Base-by-base conservation (phyloP, 2,797 vertebrate species). In the Enteromius argenteus region DNA sequence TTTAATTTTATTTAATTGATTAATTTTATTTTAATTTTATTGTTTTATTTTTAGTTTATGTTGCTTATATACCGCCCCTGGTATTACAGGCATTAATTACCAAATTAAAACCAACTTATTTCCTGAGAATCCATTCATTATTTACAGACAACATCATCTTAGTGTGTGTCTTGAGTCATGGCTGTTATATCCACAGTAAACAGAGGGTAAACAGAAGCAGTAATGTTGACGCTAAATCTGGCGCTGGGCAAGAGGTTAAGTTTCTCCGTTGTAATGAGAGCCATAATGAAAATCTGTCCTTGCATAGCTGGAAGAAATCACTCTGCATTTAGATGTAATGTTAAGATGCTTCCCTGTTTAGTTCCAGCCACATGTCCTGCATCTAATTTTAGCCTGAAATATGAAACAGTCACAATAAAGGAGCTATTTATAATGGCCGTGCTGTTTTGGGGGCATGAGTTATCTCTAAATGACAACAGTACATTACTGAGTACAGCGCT, bases 191-290 rank as follows among this genome's bases (percentile, higher is more conserved):
- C 42, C 15, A 53, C 35, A n/a, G 23, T 77, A 84, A 84, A 84
- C 71, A 85, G 44, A 42, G n/a, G 58, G 39, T 76, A 69, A 68
- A 80, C 69, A 84, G 53, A 56, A 75, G 71, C 64, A 51, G 27
- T 60, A 73, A 68, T 77, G 23, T 78, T 30, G 21, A 44, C 11
- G 35, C 77, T 66, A 15, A 60, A 21, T 79, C 44, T 69, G 74
- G 81, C 89, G 84, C 77, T 89, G 80, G 90, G 90, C 91, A 90
- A 92, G 87, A 92, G 91, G 90, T 89, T 85, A 0, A 90, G 90
- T 85, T 91, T 93, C 93, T 94, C 91, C 90, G 91, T 90, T 90
- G 92, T 93, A 93, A 94, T 91, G 81, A 84, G 91, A 94, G 90
- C 87, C 83, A 85, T 75, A 88, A 90, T 92, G 86, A 92, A 89